Evolutionary conservation across 2,113 vertebrate species (phyloP), one percentile per base, ranked within the genome.

Genomic region (Triplophysa rosa): DNA sequence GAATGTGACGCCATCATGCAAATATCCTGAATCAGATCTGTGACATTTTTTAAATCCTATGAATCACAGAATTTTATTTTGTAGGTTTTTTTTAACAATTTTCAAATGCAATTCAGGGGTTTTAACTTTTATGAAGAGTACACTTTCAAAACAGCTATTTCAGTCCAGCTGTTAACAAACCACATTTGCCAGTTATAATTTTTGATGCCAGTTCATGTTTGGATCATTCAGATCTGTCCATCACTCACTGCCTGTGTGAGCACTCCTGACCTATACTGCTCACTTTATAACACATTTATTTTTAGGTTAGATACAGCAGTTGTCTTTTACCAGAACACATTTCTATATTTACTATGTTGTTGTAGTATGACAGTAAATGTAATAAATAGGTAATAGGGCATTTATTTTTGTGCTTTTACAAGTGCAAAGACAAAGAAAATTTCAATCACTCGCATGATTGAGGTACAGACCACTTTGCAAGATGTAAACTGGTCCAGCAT

Each of bases 341-440:
- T 37, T 37, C 33, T 37, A 29, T 29, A 3, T 29, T 29, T 29
- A 33, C 5, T 83, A 70, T 54, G 52, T 86, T 73, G 84, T 78
- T 84, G 79, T 82, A 26, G 26, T 1, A 26, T 2, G 26, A 26
- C 26, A 26, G 26, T 26, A 26, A 26, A 26, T 26, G 26, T 26
- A 26, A 26, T 26, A 61, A 82, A 82, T 78, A 29, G 64, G 68
- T 82, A 82, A 59, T 77, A 88, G 91, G 91, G 90, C 90, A 92
- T 92, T 91, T 84, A 23, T 86, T 83, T 79, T n/a, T 40, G 33
- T 72, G 29, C 69, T 72, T 59, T 16, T 59, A 59, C 69, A 72
- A 59, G 54, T 72, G 69, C 29, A 71, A 71, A 29, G 26, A 47
- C 17, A 69, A 52, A 19, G 54, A 54, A 3, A 33, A 71, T 37